phyloP scores from a whole-genome alignment of 2,797 vertebrate species.

The Diceros bicornis region DNA sequence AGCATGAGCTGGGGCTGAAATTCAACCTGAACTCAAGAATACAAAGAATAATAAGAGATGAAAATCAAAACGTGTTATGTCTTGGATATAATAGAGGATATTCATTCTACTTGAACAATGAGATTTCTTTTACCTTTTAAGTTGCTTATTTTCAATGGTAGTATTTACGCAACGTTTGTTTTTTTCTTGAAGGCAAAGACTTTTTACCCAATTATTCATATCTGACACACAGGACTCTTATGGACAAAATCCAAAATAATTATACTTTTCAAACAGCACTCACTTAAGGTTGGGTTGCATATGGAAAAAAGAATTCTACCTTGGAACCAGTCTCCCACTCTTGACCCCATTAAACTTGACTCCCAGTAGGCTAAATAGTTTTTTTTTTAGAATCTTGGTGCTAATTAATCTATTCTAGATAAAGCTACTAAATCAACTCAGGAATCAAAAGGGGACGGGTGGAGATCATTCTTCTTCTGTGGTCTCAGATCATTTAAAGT shows the following conservation, averaged over 20 bases:
- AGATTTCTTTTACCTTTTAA: background rate
- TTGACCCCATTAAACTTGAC: background rate
- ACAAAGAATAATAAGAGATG: background rate
- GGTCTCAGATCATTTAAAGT: background rate
- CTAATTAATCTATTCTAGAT: background rate
- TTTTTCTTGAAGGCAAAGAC: background rate
- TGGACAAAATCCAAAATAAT: background rate
- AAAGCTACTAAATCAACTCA: conserved; percentile 35
- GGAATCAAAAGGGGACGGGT: background rate
- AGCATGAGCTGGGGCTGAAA: background rate
- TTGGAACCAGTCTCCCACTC: background rate
- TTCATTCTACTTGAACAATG: conserved; percentile 7
- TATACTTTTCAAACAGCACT: background rate
- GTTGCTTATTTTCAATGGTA: background rate
- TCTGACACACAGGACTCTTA: background rate
- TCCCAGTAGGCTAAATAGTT: background rate
- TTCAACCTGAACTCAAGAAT: conserved; percentile 8
- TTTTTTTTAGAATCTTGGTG: background rate
- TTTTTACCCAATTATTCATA: background rate
- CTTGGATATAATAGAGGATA: background rate
- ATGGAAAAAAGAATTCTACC: background rate
- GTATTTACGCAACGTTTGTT: background rate
- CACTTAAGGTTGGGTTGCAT: background rate
- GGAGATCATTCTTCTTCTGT: background rate
- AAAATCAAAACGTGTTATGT: background rate